Evolutionary conservation across 2,888 invertebrate species (phyloP).

Genomic region (Xanthostigma xanthostigma): DNA sequence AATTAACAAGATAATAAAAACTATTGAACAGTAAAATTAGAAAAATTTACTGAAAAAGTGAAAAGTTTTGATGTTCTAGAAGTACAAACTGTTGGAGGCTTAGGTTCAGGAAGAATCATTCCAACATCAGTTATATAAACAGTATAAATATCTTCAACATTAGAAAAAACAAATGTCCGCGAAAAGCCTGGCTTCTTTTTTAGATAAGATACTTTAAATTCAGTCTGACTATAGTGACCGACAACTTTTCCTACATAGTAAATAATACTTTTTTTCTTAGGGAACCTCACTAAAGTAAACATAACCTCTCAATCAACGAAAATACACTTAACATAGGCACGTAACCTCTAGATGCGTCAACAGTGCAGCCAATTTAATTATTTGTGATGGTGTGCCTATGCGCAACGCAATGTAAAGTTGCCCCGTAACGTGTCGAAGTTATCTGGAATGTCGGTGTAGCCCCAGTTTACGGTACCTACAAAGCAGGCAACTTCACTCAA

Average conservation of each 20-base stretch:
- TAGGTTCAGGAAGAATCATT: slow-evolving; percentile 9
- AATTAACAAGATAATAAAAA: no score
- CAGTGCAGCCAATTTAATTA: no score
- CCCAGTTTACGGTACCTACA: no score
- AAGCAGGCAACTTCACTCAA: no score
- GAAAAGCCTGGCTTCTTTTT: slow-evolving; percentile 6
- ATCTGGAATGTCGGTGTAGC: no score
- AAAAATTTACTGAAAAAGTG: slow-evolving; percentile 2
- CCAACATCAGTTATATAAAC: slow-evolving; percentile 9
- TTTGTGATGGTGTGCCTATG: no score
- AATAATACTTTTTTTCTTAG: slow-evolving; percentile 6
- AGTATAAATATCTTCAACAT: slow-evolving; percentile 8
- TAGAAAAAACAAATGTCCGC: slow-evolving; percentile 7
- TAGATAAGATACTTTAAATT: slow-evolving; percentile 9
- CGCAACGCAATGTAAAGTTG: no score
- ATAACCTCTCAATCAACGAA: no score
- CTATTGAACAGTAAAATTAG: no score
- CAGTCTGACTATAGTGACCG: slow-evolving; percentile 7
- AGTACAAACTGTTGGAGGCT: slow-evolving; percentile 8
- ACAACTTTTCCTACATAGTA: slow-evolving; percentile 8
- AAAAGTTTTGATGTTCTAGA: slow-evolving; percentile 5
- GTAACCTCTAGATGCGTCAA: no score
- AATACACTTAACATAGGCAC: no score
- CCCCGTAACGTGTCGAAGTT: no score
- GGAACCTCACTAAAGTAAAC: not conserved